A percentile compares a stretch with the other conserved stretches of the same genome.
phyloP scores from a whole-genome alignment of 2,888 invertebrate genomes.

The Drosophila quinaria region DNA sequence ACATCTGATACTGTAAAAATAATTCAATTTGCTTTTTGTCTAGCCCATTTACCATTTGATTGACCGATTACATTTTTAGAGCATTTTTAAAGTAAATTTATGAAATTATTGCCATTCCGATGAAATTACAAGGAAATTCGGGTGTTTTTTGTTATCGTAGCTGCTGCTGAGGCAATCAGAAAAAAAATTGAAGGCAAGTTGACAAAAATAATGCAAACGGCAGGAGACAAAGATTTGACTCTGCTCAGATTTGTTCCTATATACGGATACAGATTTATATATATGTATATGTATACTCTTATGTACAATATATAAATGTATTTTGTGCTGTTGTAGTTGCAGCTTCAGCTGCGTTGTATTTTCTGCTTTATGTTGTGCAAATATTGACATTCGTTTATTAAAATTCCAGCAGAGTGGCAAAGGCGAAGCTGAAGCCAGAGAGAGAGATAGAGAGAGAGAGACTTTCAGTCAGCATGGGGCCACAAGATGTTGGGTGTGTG shows the following conservation, averaged over 20 bases:
- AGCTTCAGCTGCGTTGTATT: constrained; percentile 56
- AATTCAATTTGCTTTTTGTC: background rate
- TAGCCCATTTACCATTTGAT: constrained; percentile 16
- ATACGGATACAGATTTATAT: background rate
- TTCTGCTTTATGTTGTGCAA: constrained; percentile 82
- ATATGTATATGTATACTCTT: background rate
- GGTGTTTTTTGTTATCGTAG: constrained; percentile 15
- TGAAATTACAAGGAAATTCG: constrained; percentile 17
- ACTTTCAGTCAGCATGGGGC: constrained; percentile 65
- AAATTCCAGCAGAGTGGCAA: constrained; percentile 80
- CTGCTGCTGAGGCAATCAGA: constrained; percentile 40
- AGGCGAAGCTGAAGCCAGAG: constrained; percentile 55
- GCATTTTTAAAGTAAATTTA: constrained; percentile 18
- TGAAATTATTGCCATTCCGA: constrained; percentile 34
- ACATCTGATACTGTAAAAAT: background rate
- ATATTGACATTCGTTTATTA: constrained; percentile 84
- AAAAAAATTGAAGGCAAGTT: constrained; percentile 25
- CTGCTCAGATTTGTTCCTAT: constrained; percentile 24
- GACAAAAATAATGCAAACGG: constrained; percentile 53
- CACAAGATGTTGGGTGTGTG: constrained; percentile 40
- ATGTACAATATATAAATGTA: constrained; percentile 36
- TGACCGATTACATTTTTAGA: constrained; percentile 3
- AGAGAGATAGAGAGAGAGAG: constrained; percentile 2
- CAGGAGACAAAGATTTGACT: constrained; percentile 49
- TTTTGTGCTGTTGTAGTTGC: constrained; percentile 48